A percentile compares a stretch with the other conserved stretches of the same genome.
Conservation (phyloP, 2,888 invertebrate species). For the Phanerotoma sp. region DNA sequence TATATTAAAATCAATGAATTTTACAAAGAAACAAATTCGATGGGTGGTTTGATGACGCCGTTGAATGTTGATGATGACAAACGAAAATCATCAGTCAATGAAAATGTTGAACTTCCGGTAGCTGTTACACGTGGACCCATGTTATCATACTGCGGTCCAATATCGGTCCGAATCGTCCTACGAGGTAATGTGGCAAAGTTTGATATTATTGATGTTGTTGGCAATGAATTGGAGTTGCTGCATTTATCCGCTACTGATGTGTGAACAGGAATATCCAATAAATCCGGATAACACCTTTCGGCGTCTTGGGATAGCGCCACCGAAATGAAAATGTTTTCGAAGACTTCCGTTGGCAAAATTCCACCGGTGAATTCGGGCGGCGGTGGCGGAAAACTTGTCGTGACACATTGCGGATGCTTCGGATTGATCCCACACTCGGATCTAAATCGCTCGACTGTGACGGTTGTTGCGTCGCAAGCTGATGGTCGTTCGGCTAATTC, state of each 20-base stretch:
- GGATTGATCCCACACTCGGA: constrained; percentile 40
- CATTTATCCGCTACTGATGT: constrained; percentile 33
- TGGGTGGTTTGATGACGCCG: constrained; percentile 59
- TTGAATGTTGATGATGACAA: constrained; percentile 55
- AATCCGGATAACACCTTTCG: constrained; percentile 76
- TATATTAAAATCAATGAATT: no score
- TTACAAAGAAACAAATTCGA: constrained; percentile 63
- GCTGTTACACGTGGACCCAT: constrained; percentile 89
- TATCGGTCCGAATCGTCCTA: constrained; percentile 57
- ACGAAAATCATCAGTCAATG: constrained; percentile 66
- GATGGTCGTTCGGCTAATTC: constrained; percentile 48
- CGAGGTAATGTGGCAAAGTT: constrained; percentile 58
- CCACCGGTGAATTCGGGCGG: constrained; percentile 53
- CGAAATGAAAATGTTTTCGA: constrained; percentile 82
- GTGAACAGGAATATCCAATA: constrained; percentile 68
- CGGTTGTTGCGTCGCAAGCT: constrained; percentile 57
- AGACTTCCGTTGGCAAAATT: constrained; percentile 61
- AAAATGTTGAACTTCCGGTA: constrained; percentile 84
- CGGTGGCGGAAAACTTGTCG: constrained; percentile 57
- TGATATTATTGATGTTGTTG: constrained; percentile 49
- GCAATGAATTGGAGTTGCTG: constrained; percentile 50
- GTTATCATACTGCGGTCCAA: constrained; percentile 79
- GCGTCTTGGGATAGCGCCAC: constrained; percentile 76
- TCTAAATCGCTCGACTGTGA: constrained; percentile 52
- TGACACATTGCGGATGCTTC: constrained; percentile 57